Evolutionary conservation across 2,888 invertebrate genomes (phyloP).

Genomic region (Fragum sueziense): DNA sequence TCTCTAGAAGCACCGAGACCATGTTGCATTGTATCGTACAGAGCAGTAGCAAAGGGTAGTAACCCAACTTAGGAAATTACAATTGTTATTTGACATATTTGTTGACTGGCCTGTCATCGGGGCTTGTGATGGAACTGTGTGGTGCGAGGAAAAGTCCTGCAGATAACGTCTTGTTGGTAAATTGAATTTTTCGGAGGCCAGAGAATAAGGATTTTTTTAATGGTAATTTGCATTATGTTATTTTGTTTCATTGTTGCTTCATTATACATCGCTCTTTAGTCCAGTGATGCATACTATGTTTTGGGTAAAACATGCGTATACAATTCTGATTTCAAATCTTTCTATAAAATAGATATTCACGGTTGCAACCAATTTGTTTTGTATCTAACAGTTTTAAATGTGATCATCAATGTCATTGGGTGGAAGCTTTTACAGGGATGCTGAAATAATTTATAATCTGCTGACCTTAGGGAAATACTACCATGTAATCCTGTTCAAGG

Average conservation of each 20-base stretch:
- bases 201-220: not conserved
- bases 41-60: not conserved
- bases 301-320: too few relatives aligned
- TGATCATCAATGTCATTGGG: too few relatives aligned
- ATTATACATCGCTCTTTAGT: too few relatives aligned
- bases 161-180: not conserved
- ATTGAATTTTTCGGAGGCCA: conserved; percentile 17
- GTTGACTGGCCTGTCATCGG: conserved; percentile 23
- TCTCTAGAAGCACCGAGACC: too few relatives aligned
- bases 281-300: too few relatives aligned
- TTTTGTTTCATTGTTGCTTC: not conserved
- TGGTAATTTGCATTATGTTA: not conserved
- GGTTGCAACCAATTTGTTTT: too few relatives aligned
- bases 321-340: too few relatives aligned
- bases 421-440: not conserved
- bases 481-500: not conserved
- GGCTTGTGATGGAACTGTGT: not conserved
- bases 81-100: conserved; percentile 32
- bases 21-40: too few relatives aligned
- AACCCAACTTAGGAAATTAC: conserved; percentile 26
- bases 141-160: not conserved
- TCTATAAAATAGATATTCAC: too few relatives aligned
- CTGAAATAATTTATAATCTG: not conserved
- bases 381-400: too few relatives aligned
- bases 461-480: not conserved